These are phyloP conservation scores for Thumatha senex DNA, from an alignment of 2,888 invertebrate genomes.

Conservation along the genomic window DNA sequence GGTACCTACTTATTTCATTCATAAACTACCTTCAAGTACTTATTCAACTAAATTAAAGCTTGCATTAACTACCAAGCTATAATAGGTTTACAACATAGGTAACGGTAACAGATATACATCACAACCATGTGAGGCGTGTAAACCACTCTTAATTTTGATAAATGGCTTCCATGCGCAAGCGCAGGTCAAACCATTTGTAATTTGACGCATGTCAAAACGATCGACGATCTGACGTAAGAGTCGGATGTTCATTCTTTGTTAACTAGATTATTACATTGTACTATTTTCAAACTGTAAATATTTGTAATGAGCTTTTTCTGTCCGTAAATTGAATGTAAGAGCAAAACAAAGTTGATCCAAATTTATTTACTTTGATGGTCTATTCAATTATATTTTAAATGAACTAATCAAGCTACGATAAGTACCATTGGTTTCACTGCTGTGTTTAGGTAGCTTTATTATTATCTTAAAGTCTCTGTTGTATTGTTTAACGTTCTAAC, in stretches of 20 bases:
- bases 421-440: no score
- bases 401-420: no score
- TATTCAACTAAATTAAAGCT: constrained; percentile 1
- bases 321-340: background rate
- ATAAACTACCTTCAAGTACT: background rate
- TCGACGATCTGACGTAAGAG: constrained; percentile 9
- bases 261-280: constrained; percentile 25
- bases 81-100: constrained; percentile 37
- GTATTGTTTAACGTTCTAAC: no score
- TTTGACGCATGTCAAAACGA: constrained; percentile 15
- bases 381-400: background rate
- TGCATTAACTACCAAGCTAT: constrained; percentile 5
- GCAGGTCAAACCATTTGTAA: constrained; percentile 19
- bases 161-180: constrained; percentile 47
- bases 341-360: background rate
- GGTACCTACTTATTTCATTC: background rate
- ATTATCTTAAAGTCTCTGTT: no score
- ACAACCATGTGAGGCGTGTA: constrained; percentile 43
- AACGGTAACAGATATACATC: constrained; percentile 43
- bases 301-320: constrained; percentile 6
- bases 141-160: constrained; percentile 63
- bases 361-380: constrained; percentile 1
- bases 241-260: background rate
- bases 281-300: constrained; percentile 4
- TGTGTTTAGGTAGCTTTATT: no score